A percentile compares a stretch with the other conserved stretches of the same genome.
Evolutionary conservation across 2,113 vertebrate genomes (phyloP).

Genomic region (Prolemur simus): DNA sequence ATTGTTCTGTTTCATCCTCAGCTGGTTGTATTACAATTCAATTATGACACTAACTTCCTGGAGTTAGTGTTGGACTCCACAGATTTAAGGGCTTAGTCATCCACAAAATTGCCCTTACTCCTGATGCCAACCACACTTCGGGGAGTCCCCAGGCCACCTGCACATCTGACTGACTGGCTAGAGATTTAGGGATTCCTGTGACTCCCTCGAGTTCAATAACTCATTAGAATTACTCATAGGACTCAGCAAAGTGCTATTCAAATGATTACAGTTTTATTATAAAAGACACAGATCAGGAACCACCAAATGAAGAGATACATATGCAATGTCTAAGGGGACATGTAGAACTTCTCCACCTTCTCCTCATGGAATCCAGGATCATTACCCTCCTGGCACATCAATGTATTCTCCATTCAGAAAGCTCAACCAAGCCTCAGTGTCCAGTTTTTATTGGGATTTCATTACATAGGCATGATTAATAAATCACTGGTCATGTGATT

Average conservation of each 20-base stretch:
- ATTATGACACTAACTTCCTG: neutral
- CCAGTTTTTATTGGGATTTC: neutral
- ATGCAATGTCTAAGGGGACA: neutral
- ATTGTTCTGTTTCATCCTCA: neutral
- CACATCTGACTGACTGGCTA: neutral
- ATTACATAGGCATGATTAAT: neutral
- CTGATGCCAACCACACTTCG: neutral
- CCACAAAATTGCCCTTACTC: neutral
- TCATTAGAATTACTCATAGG: neutral
- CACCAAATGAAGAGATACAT: neutral
- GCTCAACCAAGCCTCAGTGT: neutral
- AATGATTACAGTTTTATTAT: neutral
- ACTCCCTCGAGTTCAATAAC: neutral
- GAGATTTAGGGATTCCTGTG: neutral
- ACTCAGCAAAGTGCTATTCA: neutral
- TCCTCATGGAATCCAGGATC: neutral
- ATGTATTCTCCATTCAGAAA: neutral
- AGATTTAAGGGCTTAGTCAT: neutral
- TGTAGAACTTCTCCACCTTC: neutral
- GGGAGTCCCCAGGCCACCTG: neutral
- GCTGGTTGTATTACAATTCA: neutral
- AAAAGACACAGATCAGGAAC: neutral
- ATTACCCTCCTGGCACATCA: neutral
- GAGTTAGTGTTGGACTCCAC: neutral
- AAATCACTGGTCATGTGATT: neutral